These are phyloP conservation scores for Mycetomoellerius zeteki DNA, from an alignment of 1,140 invertebrate genomes.

Conservation along the genomic window DNA sequence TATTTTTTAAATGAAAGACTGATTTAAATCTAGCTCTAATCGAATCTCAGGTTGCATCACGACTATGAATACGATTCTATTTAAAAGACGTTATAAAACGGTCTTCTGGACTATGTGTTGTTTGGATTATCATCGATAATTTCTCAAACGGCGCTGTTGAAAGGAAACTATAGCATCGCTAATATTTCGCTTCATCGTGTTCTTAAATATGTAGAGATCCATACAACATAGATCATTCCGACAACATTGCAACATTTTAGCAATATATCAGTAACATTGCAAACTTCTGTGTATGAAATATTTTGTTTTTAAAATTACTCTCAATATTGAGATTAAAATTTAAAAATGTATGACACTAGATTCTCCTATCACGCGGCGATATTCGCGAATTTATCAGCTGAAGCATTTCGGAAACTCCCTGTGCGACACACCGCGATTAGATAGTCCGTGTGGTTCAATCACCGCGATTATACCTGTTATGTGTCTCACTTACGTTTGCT, in stretches of 20 bases:
- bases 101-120: too few species aligned
- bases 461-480: conserved; percentile 67
- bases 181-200: background rate
- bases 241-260: too few species aligned
- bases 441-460: conserved; percentile 61
- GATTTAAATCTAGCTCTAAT: too few species aligned
- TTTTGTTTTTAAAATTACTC: background rate
- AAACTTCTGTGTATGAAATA: too few species aligned
- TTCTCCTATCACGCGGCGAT: background rate
- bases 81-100: too few species aligned
- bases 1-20: too few species aligned
- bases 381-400: conserved; percentile 49
- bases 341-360: background rate
- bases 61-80: too few species aligned
- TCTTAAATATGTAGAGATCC: background rate
- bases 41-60: too few species aligned
- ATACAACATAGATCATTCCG: too few species aligned
- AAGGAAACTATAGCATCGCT: too few species aligned
- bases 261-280: too few species aligned
- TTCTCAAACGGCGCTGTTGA: background rate
- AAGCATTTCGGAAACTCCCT: conserved; percentile 33
- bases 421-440: conserved; percentile 5
- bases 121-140: background rate
- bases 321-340: background rate
- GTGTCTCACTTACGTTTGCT: conserved; percentile 56